Evolutionary conservation across 2,888 invertebrate species (phyloP), one percentile per base, ranked within the genome.

Genomic region (Dichetophora obliterata): DNA sequence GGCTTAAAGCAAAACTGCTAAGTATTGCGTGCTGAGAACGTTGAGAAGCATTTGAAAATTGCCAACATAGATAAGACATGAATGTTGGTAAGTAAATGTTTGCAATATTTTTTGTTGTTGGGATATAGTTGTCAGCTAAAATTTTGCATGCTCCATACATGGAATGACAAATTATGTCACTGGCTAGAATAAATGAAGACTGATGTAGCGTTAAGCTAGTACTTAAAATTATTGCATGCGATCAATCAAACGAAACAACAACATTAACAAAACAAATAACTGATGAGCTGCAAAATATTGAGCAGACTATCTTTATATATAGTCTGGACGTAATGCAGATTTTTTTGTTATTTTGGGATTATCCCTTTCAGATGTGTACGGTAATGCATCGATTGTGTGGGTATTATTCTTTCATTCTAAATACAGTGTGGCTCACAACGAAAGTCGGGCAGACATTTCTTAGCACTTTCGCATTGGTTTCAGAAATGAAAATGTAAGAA

Each of bases 131-230:
- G 63, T 63, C 63, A 63, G 34, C 34, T 31, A 19, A 19, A 27
- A 63, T 34, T 63, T 63, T 34, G 63, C 63, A 27, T 63, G 66
- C 66, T 43, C 43, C 68, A 68, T 68, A 24, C 68, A 50, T 68
- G 14, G 14, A 68, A 68, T 50, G 68, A 68, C 68, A 68, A 68
- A 68, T 68, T 68, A 22, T 48, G 16, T 50, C 50, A 50, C 19
- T 27, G 27, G 52, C 68, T 24, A 8, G 16, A 48, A 48, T 68
- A 27, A 68, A 68, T 68, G 50, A 68, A 68, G 68, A 68, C 52
- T 52, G 68, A 68, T 66, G 66, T 14, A 37, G n/a, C 24, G 16
- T 16, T 52, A 24, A 50, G 50, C 68, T 50, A 22, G 3, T 24
- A 24, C 27, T 68, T 19, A 68, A 50, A 50, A 27, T 48, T 68